phyloP scores from a whole-genome alignment of 2,888 invertebrate species.

The Melikaiella ostensackeni region DNA sequence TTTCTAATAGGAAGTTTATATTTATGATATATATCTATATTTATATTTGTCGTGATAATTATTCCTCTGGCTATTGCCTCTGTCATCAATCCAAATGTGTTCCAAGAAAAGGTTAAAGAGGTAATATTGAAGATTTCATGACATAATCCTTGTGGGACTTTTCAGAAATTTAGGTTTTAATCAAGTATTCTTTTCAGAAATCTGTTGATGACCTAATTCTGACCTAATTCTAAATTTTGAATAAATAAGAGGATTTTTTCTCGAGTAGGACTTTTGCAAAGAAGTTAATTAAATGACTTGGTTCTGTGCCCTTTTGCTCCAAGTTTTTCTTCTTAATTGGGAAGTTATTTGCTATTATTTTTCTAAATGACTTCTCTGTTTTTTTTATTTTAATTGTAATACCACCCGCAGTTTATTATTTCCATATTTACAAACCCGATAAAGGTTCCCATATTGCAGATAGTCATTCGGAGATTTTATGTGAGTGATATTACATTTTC shows the following conservation, averaged over 20 bases:
- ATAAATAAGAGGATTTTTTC: background rate
- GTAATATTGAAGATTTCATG: background rate
- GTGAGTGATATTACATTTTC: too few species aligned
- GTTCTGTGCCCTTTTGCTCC: slow-evolving; percentile 5
- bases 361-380: too few species aligned
- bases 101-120: background rate
- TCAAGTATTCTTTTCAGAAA: background rate
- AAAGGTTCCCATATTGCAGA: background rate
- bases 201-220: background rate
- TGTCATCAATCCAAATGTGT: too few species aligned
- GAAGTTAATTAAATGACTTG: slow-evolving; percentile 6
- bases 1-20: background rate
- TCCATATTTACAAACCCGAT: background rate
- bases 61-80: background rate
- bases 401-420: background rate
- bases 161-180: background rate
- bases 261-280: background rate
- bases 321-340: background rate
- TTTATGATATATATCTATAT: background rate
- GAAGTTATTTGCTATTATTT: background rate
- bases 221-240: background rate
- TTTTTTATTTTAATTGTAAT: too few species aligned
- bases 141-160: background rate
- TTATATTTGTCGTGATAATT: slow-evolving; percentile 1
- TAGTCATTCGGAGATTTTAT: too few species aligned